Conservation (phyloP, 2,888 invertebrate species). For the Automeris io region DNA sequence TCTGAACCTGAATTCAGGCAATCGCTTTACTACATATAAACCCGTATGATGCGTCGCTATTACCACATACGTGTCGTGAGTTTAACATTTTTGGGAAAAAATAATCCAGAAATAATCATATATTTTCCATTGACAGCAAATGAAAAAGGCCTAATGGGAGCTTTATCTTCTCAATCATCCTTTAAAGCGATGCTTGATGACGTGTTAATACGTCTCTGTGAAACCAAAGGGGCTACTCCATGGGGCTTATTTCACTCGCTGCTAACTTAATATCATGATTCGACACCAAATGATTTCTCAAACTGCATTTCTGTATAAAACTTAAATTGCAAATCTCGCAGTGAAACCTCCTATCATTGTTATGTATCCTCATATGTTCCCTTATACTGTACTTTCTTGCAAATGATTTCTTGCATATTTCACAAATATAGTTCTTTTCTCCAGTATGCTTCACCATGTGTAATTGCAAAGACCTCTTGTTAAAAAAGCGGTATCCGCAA, state of each 20-base stretch:
- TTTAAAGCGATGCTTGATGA: no score
- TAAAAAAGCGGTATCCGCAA: slow-evolving; percentile 70
- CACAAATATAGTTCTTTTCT: slow-evolving; percentile 47
- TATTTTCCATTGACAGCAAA: no score
- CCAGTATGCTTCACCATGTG: slow-evolving; percentile 71
- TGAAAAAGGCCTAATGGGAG: no score
- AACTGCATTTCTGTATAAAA: slow-evolving; percentile 61
- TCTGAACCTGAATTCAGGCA: no score
- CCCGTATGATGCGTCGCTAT: no score
- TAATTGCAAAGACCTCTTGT: slow-evolving; percentile 69
- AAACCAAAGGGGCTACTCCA: no score
- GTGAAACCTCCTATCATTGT: slow-evolving; percentile 54
- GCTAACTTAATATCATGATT: slow-evolving; percentile 59
- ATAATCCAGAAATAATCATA: no score
- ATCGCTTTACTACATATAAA: no score
- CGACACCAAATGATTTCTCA: slow-evolving; percentile 55
- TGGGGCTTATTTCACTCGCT: slow-evolving; percentile 51
- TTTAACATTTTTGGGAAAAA: no score
- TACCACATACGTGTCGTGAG: no score
- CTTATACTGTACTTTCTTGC: slow-evolving; percentile 50
- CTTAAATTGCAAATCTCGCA: slow-evolving; percentile 47
- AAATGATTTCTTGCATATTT: slow-evolving; percentile 55
- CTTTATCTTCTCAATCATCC: no score
- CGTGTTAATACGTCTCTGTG: no score
- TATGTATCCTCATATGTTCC: slow-evolving; percentile 66